Evolutionary conservation across 1,140 invertebrate genomes (phyloP).

Genomic region (Nasonia giraulti): DNA sequence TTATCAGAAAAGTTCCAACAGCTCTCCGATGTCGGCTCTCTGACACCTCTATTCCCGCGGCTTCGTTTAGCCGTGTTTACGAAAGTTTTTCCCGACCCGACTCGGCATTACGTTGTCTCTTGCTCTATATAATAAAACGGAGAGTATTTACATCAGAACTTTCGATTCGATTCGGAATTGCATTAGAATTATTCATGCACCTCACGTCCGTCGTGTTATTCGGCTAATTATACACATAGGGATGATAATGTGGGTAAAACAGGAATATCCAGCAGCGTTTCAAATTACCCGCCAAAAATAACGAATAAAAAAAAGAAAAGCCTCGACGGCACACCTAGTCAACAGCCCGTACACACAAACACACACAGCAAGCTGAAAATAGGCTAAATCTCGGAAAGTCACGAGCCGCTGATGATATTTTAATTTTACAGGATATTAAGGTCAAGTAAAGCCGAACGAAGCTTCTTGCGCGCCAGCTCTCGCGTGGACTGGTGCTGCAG

Average conservation of each 20-base stretch:
- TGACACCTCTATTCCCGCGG: background rate
- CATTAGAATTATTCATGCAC: constrained; percentile 9
- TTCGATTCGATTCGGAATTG: constrained; percentile 12
- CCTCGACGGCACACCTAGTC: too few species aligned
- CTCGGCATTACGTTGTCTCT: background rate
- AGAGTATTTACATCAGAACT: background rate
- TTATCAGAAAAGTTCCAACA: background rate
- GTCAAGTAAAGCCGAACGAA: constrained; percentile 16
- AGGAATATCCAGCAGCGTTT: too few species aligned
- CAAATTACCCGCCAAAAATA: too few species aligned
- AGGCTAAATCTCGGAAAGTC: background rate
- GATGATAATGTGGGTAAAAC: too few species aligned
- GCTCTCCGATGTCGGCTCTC: background rate
- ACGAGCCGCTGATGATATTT: constrained; percentile 19
- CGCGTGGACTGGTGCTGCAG: background rate
- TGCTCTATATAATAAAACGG: background rate
- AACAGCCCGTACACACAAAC: too few species aligned
- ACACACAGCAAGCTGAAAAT: background rate
- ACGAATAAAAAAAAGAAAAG: too few species aligned
- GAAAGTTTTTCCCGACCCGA: background rate
- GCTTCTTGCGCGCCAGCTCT: background rate
- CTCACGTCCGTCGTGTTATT: background rate
- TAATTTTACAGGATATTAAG: constrained; percentile 27
- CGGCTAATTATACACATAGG: too few species aligned
- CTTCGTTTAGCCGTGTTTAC: background rate